Base-by-base conservation (phyloP, 2,888 invertebrate species). In the Chrysodeixis includens region DNA sequence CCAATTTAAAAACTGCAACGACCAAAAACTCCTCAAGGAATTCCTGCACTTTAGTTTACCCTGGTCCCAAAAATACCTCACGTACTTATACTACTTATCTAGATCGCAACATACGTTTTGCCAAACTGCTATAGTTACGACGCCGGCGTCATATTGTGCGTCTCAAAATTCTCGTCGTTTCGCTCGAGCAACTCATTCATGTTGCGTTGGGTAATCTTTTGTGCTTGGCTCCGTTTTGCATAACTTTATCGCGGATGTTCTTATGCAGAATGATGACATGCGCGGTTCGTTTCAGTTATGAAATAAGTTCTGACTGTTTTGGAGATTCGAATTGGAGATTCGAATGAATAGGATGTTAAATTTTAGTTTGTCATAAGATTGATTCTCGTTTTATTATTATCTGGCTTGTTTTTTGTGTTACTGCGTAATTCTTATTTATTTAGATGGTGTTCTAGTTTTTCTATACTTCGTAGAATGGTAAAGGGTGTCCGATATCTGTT, bases 201-300 rank as follows among this genome's bases (percentile, higher is more conserved):
- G 20, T 26, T 22, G n/a, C 14, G 26, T 75, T 71, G 49, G 52
- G 62, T 71, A 66, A 74, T 60, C 14, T 55, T 57, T 61, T 60
- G 62, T 60, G 51, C 20, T 56, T 66, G 53, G 32, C 54, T 62
- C 58, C 30, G 66, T 56, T 74, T 70, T 69, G 59, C 74, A 62
- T 74, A 58, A 56, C n/a, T 30, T 49, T 56, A 61, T 58, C 55
- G 20, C 62, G 75, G 62, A 75, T 75, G 51, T 66, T 71, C 62
- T 58, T 40, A 58, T 69, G 53, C 40, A 32, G 51, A 30, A 66
- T 9, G 44, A 53, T 59, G 40, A 30, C n/a, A 32, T 22, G 35
- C 32, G 40, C 16, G 35, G 20, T 9, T 12, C 52, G 4, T 18
- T 18, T 20, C 46, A 49, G 20, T 20, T 49, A 49, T 20, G 46